Evolutionary conservation across 2,888 invertebrate species (phyloP).

Genomic region (Cactoblastis cactorum): DNA sequence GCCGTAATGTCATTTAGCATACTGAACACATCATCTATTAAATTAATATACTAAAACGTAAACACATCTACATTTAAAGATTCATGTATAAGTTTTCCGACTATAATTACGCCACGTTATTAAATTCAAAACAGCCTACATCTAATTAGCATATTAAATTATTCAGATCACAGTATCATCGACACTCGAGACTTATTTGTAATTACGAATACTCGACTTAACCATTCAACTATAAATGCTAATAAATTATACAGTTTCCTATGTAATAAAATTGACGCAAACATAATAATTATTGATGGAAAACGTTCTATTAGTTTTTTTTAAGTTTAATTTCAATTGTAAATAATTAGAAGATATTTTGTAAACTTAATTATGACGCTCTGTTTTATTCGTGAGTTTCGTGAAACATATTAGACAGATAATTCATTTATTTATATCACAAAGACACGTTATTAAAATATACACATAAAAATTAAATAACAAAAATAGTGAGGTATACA

Average conservation of each 20-base stretch:
- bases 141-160: constrained; percentile 22
- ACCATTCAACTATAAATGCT: constrained; percentile 22
- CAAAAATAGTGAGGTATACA: too few relatives aligned
- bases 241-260: constrained; percentile 22
- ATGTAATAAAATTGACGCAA: constrained; percentile 9
- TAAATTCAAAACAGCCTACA: constrained; percentile 19
- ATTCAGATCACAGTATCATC: constrained; percentile 24
- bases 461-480: too few relatives aligned
- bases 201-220: constrained; percentile 19
- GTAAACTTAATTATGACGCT: too few relatives aligned
- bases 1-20: too few relatives aligned
- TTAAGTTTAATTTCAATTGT: too few relatives aligned
- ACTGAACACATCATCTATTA: too few relatives aligned
- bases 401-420: too few relatives aligned
- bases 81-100: constrained; percentile 2
- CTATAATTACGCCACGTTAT: constrained; percentile 14
- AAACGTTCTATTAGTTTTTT: constrained; percentile 15
- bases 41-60: not conserved
- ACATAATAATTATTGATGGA: constrained; percentile 20
- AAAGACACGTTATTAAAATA: too few relatives aligned
- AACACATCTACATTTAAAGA: not conserved
- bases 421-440: too few relatives aligned
- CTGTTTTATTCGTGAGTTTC: too few relatives aligned
- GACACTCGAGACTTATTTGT: constrained; percentile 23
- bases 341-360: too few relatives aligned